These are phyloP conservation scores for Stictocephala bisonia DNA, from an alignment of 2,888 invertebrate genomes.

Conservation along the genomic window DNA sequence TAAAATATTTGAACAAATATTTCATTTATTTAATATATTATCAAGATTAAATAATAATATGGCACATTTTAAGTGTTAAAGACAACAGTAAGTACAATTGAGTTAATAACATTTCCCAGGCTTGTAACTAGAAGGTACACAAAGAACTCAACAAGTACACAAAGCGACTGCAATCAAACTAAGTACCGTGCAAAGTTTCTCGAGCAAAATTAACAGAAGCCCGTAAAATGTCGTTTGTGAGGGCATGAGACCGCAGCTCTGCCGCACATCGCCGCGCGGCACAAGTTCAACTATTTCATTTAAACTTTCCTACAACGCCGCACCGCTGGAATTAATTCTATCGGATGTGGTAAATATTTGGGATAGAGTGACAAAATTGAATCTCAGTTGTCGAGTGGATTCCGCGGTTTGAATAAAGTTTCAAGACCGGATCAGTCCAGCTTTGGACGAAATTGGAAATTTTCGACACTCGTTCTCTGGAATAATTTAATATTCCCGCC, in stretches of 20 bases:
- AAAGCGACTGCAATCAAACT: constrained; percentile 27
- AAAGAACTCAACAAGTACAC: constrained; percentile 4
- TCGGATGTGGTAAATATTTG: constrained; percentile 37
- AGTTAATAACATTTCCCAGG: neutral
- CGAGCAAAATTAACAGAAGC: constrained; percentile 37
- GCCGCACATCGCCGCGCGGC: neutral
- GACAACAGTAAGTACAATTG: neutral
- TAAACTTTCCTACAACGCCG: constrained; percentile 25
- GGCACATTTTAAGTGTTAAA: no score
- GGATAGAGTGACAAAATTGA: constrained; percentile 41
- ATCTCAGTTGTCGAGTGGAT: constrained; percentile 19
- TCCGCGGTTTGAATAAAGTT: constrained; percentile 18
- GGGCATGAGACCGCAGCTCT: constrained; percentile 4
- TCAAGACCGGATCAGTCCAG: constrained; percentile 29
- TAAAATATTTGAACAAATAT: no score
- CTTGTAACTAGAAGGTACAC: constrained; percentile 15
- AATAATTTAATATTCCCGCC: constrained; percentile 40
- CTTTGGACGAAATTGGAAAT: constrained; percentile 31
- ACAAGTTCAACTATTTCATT: constrained; percentile 35
- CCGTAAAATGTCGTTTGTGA: constrained; percentile 26
- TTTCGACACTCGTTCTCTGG: constrained; percentile 29
- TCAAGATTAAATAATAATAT: no score
- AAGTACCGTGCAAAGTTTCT: constrained; percentile 14
- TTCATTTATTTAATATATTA: no score
- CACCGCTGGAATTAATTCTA: constrained; percentile 6